Evolutionary conservation across 2,888 invertebrate genomes (phyloP).

Genomic region (Adelphocoris suturalis): DNA sequence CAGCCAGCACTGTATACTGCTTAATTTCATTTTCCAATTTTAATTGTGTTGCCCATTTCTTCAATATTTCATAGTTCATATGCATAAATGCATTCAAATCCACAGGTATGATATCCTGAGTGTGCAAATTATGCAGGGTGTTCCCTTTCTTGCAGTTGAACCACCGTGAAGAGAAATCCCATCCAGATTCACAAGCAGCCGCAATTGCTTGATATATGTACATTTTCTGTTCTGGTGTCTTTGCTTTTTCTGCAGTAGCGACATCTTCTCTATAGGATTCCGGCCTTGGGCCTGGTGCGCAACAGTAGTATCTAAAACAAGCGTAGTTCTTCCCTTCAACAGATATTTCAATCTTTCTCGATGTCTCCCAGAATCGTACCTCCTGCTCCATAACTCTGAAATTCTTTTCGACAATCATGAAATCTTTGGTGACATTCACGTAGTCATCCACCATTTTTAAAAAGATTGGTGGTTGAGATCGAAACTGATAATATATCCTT

Average conservation of each 20-base stretch:
- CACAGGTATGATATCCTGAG: slow-evolving; percentile 86
- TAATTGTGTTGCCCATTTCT: slow-evolving; percentile 81
- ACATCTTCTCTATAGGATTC: slow-evolving; percentile 86
- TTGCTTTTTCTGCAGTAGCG: slow-evolving; percentile 75
- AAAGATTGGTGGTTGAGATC: slow-evolving; percentile 87
- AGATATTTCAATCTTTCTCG: slow-evolving; percentile 79
- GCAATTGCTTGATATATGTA: slow-evolving; percentile 84
- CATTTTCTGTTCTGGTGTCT: slow-evolving; percentile 47
- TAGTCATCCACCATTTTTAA: slow-evolving; percentile 87
- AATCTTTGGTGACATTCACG: slow-evolving; percentile 83
- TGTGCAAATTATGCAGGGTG: slow-evolving; percentile 83
- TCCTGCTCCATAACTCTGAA: slow-evolving; percentile 82
- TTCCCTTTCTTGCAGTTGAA: slow-evolving; percentile 82
- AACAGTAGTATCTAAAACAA: slow-evolving; percentile 83
- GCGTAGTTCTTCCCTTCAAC: slow-evolving; percentile 81
- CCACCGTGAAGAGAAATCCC: slow-evolving; percentile 93
- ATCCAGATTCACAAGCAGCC: slow-evolving; percentile 91
- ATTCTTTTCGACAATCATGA: slow-evolving; percentile 80
- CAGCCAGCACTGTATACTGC: background rate
- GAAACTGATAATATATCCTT: slow-evolving; percentile 86
- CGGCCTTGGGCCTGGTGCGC: slow-evolving; percentile 84
- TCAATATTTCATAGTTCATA: slow-evolving; percentile 83
- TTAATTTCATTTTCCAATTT: slow-evolving; percentile 5
- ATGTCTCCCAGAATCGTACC: slow-evolving; percentile 84
- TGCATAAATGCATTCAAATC: slow-evolving; percentile 90